Evolutionary conservation across 2,113 vertebrate genomes (phyloP).

Genomic region (Scopus umbretta): DNA sequence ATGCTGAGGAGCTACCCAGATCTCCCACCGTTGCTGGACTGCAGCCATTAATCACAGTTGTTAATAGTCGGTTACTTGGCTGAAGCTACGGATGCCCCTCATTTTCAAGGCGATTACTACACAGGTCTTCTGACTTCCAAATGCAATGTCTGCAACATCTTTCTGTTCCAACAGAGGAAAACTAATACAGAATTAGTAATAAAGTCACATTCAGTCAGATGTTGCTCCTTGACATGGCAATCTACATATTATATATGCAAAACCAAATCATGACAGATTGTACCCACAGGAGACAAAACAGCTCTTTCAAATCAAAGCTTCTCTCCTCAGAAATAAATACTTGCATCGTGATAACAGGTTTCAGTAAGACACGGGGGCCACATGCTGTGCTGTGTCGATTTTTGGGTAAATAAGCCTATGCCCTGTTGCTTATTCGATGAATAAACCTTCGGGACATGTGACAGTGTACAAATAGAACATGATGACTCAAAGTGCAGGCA

Average conservation of each 20-base stretch:
- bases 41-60: background rate
- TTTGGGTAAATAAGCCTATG: background rate
- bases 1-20: background rate
- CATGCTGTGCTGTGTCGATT: background rate
- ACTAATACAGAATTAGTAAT: background rate
- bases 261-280: background rate
- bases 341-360: background rate
- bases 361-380: background rate
- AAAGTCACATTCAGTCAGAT: background rate
- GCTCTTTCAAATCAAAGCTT: constrained; percentile 3
- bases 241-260: background rate
- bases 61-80: background rate
- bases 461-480: background rate
- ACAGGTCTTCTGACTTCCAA: background rate
- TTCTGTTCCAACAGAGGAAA: background rate
- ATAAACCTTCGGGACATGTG: background rate
- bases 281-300: background rate
- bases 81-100: rapidly evolving
- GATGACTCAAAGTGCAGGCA: background rate
- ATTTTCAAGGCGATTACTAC: background rate
- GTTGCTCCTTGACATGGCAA: background rate
- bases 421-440: background rate
- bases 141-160: background rate
- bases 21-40: background rate
- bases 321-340: background rate